These are phyloP conservation scores for Phenganax marumi DNA, from an alignment of 92 coral and sea anemone genomes.

Conservation along the genomic window DNA sequence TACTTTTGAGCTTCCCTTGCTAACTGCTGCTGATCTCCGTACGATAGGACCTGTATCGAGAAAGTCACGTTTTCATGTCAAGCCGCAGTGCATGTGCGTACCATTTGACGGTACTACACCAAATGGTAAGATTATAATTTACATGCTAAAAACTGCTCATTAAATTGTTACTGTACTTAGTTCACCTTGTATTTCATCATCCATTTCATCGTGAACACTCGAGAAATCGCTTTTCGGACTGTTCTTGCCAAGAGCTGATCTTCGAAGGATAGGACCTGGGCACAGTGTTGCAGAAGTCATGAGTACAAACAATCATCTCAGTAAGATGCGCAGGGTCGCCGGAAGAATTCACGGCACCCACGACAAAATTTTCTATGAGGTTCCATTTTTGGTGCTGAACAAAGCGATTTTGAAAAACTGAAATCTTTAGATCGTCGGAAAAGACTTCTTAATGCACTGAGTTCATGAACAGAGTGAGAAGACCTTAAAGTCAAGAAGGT, in stretches of 20 bases:
- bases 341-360: too few relatives aligned
- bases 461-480: too few relatives aligned
- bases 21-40: conserved; percentile 1
- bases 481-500: too few relatives aligned
- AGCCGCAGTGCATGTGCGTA: not conserved
- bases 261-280: conserved; percentile 27
- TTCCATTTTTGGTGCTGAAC: too few relatives aligned
- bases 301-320: too few relatives aligned
- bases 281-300: not conserved
- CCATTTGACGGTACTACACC: not conserved
- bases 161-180: not conserved
- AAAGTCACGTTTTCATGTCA: not conserved
- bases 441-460: too few relatives aligned
- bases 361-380: too few relatives aligned
- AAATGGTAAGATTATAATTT: not conserved
- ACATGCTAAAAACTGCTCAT: too few relatives aligned
- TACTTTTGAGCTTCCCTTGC: not conserved
- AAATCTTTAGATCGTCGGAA: too few relatives aligned
- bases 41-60: conserved; percentile 1
- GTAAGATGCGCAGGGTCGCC: too few relatives aligned
- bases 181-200: conserved; percentile 15
- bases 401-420: too few relatives aligned
- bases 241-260: conserved; percentile 24
- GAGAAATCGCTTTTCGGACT: conserved; percentile 18
- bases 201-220: not conserved